Evolutionary conservation across 1,140 invertebrate genomes (phyloP), one percentile per base, ranked within the genome.

Genomic region (Pissodes strobi): DNA sequence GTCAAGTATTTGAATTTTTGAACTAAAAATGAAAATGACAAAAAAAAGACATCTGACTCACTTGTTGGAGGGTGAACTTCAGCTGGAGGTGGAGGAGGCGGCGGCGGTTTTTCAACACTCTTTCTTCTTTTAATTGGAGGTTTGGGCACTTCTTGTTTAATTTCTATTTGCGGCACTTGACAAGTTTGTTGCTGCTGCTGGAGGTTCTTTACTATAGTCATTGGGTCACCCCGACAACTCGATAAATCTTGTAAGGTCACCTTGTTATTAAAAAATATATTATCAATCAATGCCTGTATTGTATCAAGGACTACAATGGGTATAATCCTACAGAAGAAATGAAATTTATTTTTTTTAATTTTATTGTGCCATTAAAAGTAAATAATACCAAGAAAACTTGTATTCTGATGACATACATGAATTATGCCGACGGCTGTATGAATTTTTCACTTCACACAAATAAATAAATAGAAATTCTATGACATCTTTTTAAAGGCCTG

Each of bases 141-240:
- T 57, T 75, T 80, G 66, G 64, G 74, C 73, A 80, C 79, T 65
- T 76, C 79, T 17, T 78, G 72, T 74, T 84, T 84, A 39, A 79
- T 72, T 74, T 84, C 77, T 1, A 61, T 45, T 55, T 74, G 74
- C 13, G 80, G 79, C 72, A 86, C 78, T 70, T 86, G 84, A 78
- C 86, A 87, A 67, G 81, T 82, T 61, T 86, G 83, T 63, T 86
- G 83, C 66, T 83, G 78, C 23, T 79, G 82, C 77, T 88, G 87
- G 56, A 88, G 79, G 77, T 87, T 88, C 77, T 89, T 89, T 13
- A 89, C 87, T 71, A 88, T 86, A 75, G 83, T 88, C 86, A 88
- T 89, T 4, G 88, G 86, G 71, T 90, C 88, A 18, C 87, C 87
- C 45, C 87, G 78, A 76, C 87, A 88, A 72, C 87, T 86, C 25